These are phyloP conservation scores for Heterodera schachtii DNA, from an alignment of 1,140 invertebrate species.

Conservation along the genomic window DNA sequence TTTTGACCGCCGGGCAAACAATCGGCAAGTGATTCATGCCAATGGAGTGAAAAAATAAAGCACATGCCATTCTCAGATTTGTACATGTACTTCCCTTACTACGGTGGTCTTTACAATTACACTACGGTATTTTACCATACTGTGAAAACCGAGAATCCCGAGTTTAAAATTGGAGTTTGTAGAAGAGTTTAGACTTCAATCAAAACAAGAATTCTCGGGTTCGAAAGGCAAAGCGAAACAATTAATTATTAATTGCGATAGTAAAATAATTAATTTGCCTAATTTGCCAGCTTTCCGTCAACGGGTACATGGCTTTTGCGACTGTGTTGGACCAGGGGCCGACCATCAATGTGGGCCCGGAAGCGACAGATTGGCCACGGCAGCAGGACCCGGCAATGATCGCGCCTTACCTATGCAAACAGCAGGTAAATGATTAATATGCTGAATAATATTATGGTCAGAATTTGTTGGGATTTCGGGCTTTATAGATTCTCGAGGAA, in stretches of 20 bases:
- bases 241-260: no score
- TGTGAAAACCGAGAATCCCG: no score
- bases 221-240: no score
- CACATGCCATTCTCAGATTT: conserved; percentile 34
- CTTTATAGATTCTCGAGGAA: no score
- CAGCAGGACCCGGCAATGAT: conserved; percentile 66
- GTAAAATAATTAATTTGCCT: no score
- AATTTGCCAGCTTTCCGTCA: conserved; percentile 57
- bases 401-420: conserved; percentile 64
- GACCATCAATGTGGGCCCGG: conserved; percentile 65
- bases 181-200: no score
- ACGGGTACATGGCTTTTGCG: conserved; percentile 65
- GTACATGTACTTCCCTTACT: conserved; percentile 64
- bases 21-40: conserved; percentile 40
- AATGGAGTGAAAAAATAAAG: no score
- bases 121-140: conserved; percentile 54
- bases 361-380: conserved; percentile 63
- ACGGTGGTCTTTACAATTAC: conserved; percentile 65
- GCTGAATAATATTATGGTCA: no score
- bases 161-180: no score
- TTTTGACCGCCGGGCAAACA: conserved; percentile 64
- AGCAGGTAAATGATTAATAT: conserved; percentile 46
- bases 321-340: conserved; percentile 64
- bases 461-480: no score
- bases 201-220: no score